Evolutionary conservation across 2,888 invertebrate genomes (phyloP), one percentile per base, ranked within the genome.

Genomic region (Abrostola tripartita): DNA sequence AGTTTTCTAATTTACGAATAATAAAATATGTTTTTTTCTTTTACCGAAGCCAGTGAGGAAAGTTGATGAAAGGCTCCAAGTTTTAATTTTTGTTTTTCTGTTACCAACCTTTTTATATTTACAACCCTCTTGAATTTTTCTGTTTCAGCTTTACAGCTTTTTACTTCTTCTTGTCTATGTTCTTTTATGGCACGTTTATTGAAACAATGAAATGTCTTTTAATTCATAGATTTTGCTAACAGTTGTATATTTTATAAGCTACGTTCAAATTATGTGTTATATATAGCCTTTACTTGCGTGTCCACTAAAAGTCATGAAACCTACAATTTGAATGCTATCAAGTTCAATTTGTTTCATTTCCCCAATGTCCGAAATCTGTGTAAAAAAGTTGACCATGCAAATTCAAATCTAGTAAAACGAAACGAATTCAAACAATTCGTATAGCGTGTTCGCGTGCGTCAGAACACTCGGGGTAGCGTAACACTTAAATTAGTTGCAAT

Each of bases 401-500:
- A 76, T 63, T 74, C 51, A 65, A 70, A 67, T 67, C 71, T 65
- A 55, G 61, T 62, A 65, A 75, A 78, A 53, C 67, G 63, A 74
- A 76, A 70, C 60, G 68, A 69, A 79, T 79, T 69, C 69, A 61
- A 76, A 74, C 80, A 74, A 79, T 79, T 79, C 77, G 74, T 71
- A 69, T 92, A 85, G 93, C 94, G 94, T 93, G 94, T 71, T 94
- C 87, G 94, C 94, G 94, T 94, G 94, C 85, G 85, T 89, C 81
- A 79, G 85, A 80, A 85, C 82, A 91, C 90, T 89, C 87, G 89
- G 88, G 88, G 88, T 86, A 88, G 85, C 88, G 91, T 90, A 88
- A 90, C 90, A 91, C 91, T 93, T 91, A 94, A 94, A 93, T 93
- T 92, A 91, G 90, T 91, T 90, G 92, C 93, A 93, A 92, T 94